A percentile compares a stretch with the other conserved stretches of the same genome.
Evolutionary conservation across 2,888 invertebrate genomes (phyloP).

Genomic region (Ophion costatus): DNA sequence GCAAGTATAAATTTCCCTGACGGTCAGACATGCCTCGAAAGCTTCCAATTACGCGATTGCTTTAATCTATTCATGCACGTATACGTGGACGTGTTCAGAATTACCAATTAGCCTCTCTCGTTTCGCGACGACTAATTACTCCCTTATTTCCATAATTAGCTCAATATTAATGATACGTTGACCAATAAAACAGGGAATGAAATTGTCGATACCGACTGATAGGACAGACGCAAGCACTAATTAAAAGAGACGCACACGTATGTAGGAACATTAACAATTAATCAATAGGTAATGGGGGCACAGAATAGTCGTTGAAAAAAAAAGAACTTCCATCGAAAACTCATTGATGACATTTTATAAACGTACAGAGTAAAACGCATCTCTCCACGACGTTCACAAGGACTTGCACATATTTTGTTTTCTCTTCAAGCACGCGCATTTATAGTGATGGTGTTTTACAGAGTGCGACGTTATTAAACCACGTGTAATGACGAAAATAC

Average conservation of each 20-base stretch:
- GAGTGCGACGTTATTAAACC: not conserved
- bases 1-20: slow-evolving; percentile 51
- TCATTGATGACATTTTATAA: not conserved
- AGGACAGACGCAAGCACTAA: not conserved
- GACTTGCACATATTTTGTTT: slow-evolving; percentile 8
- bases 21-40: slow-evolving; percentile 42
- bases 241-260: not conserved
- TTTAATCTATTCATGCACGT: not conserved
- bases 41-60: not conserved
- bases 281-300: not conserved
- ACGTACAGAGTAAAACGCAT: slow-evolving; percentile 15
- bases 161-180: not conserved
- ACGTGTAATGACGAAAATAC: slow-evolving; percentile 14
- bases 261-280: not conserved
- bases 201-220: not conserved
- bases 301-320: too few relatives aligned
- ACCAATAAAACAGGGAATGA: not conserved
- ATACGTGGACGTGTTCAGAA: not conserved
- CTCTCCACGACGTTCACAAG: slow-evolving; percentile 5
- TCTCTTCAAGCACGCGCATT: slow-evolving; percentile 9
- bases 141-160: not conserved
- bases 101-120: not conserved
- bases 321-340: not conserved
- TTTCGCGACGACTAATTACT: not conserved
- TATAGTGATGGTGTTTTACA: not conserved